These are phyloP conservation scores for Cataglyphis rosenhaueri DNA, from an alignment of 2,888 invertebrate genomes.

Conservation along the genomic window DNA sequence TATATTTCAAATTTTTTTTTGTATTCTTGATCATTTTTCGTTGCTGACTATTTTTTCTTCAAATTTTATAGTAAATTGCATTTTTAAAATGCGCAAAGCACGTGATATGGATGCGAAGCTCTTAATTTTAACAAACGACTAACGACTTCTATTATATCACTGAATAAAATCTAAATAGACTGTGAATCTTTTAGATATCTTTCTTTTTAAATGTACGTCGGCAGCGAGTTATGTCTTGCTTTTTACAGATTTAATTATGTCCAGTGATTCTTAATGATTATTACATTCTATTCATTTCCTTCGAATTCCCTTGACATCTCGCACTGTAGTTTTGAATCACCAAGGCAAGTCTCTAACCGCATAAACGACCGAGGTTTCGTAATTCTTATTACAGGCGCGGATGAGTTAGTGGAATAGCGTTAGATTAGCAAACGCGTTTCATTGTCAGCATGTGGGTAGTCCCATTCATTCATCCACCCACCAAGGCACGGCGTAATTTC, in stretches of 20 bases:
- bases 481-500: conserved; percentile 55
- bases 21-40: conserved; percentile 15
- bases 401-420: conserved; percentile 70
- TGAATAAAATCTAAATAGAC: conserved; percentile 20
- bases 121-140: conserved; percentile 9
- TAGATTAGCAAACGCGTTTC: conserved; percentile 73
- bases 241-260: conserved; percentile 10
- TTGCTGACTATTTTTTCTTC: not conserved
- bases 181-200: not conserved
- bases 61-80: not conserved
- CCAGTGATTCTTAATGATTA: conserved; percentile 34
- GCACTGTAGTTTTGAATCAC: conserved; percentile 24
- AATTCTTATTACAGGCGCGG: conserved; percentile 64
- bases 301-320: conserved; percentile 46
- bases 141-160: not conserved
- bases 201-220: conserved; percentile 17
- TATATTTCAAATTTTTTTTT: not conserved
- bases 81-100: not conserved
- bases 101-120: conserved; percentile 3
- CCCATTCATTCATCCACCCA: conserved; percentile 74
- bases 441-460: conserved; percentile 73
- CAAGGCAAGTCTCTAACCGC: conserved; percentile 24
- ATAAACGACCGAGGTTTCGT: conserved; percentile 56
- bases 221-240: not conserved
- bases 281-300: conserved; percentile 40